phyloP scores from a whole-genome alignment of 2,888 invertebrate genomes.

The Dione vanillae region DNA sequence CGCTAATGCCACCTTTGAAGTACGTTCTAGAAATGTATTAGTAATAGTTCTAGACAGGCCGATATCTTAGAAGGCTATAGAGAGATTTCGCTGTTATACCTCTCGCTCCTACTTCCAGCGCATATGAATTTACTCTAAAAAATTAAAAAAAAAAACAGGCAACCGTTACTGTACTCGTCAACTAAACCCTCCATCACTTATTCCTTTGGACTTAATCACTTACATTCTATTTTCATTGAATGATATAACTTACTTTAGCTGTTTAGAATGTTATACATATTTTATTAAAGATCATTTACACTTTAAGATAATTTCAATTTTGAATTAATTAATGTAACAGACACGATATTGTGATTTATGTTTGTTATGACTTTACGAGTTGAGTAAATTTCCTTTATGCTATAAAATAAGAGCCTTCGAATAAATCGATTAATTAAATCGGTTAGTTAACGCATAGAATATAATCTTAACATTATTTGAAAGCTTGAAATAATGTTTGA shows the following conservation, averaged over 20 bases:
- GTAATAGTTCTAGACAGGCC: too few species aligned
- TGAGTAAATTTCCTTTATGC: constrained; percentile 12
- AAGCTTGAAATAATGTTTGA: not conserved
- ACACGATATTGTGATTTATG: constrained; percentile 20
- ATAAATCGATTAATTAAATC: constrained; percentile 1
- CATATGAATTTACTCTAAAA: too few species aligned
- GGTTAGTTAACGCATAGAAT: constrained; percentile 5
- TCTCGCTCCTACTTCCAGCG: too few species aligned
- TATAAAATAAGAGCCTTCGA: not conserved
- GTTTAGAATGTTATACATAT: constrained; percentile 69
- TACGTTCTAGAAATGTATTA: too few species aligned
- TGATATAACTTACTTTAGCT: constrained; percentile 54
- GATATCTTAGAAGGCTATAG: too few species aligned
- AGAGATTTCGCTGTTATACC: too few species aligned
- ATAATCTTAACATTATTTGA: not conserved
- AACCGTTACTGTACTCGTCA: not conserved
- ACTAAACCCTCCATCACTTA: not conserved
- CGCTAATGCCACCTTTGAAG: too few species aligned
- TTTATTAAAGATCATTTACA: constrained; percentile 52
- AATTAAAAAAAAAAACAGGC: too few species aligned
- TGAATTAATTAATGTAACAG: constrained; percentile 3
- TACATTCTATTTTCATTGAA: constrained; percentile 22
- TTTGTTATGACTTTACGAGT: constrained; percentile 23
- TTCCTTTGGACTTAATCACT: not conserved
- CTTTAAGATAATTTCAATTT: constrained; percentile 20